Conservation (phyloP, 2,113 vertebrate species). For the Hoplias malabaricus region DNA sequence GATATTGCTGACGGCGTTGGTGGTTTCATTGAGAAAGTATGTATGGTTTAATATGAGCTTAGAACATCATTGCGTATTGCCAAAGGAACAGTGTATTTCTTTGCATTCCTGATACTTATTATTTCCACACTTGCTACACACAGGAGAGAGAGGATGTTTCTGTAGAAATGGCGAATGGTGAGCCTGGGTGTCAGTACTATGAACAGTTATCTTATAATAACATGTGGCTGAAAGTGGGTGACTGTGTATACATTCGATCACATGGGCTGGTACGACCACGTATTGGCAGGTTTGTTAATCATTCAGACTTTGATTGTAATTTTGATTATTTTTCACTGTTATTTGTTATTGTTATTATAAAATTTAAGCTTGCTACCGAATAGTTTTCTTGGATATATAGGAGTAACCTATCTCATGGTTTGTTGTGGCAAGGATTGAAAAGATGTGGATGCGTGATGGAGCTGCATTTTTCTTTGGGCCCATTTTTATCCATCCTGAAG, state of each 20-base stretch:
- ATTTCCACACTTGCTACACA: not conserved
- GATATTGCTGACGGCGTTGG: slow-evolving; percentile 74
- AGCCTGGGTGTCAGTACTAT: slow-evolving; percentile 89
- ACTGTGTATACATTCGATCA: slow-evolving; percentile 94
- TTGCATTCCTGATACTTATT: not conserved
- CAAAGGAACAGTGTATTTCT: not conserved
- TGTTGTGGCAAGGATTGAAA: slow-evolving; percentile 76
- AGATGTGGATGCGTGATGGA: slow-evolving; percentile 93
- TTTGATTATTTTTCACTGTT: no score
- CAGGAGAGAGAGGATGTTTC: slow-evolving; percentile 94
- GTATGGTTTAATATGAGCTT: not conserved
- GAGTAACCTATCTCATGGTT: not conserved
- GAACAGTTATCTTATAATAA: slow-evolving; percentile 92
- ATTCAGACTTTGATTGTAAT: no score
- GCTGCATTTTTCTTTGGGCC: slow-evolving; percentile 92
- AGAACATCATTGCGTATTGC: not conserved
- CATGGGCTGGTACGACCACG: slow-evolving; percentile 87
- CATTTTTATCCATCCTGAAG: slow-evolving; percentile 96
- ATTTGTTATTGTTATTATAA: not conserved
- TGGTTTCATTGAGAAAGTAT: slow-evolving; percentile 75
- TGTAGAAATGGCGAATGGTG: slow-evolving; percentile 88
- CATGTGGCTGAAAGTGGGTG: slow-evolving; percentile 92
- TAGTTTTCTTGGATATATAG: not conserved
- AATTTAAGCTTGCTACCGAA: not conserved
- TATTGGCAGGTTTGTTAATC: slow-evolving; percentile 82